Percentiles rank a stretch among this genome's conserved stretches.
Evolutionary conservation across 1,140 invertebrate genomes (phyloP).

Genomic region (Cydia splendana): DNA sequence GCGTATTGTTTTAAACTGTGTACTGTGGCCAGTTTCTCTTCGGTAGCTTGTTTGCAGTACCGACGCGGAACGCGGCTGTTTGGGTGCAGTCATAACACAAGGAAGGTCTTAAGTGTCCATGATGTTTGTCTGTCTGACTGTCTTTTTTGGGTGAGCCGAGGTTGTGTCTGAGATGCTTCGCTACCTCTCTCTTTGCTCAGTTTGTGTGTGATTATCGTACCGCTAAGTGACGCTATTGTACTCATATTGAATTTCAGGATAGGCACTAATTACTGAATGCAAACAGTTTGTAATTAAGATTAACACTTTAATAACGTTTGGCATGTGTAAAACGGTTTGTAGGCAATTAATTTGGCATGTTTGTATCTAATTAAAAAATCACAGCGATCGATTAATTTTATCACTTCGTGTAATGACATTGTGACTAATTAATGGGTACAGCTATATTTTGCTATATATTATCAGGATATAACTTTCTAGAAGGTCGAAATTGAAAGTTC

Average conservation of each 20-base stretch:
- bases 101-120: background rate
- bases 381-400: background rate
- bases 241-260: background rate
- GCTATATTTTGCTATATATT: background rate
- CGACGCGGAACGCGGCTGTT: conserved; percentile 22
- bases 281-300: background rate
- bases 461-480: no score
- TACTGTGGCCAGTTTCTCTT: background rate
- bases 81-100: background rate
- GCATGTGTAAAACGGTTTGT: background rate
- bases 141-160: background rate
- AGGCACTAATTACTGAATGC: background rate
- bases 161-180: conserved; percentile 5
- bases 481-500: no score
- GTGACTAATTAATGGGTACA: background rate
- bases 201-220: conserved; percentile 10
- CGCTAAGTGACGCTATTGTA: background rate
- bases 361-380: conserved; percentile 6
- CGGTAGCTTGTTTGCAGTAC: conserved; percentile 20
- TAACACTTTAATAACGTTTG: background rate
- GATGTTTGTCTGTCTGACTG: background rate
- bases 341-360: conserved; percentile 6
- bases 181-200: conserved; percentile 26
- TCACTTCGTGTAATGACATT: conserved; percentile 11
- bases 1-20: background rate